Conservation (phyloP, 2,888 invertebrate species). For the Lamellibrachia columna region DNA sequence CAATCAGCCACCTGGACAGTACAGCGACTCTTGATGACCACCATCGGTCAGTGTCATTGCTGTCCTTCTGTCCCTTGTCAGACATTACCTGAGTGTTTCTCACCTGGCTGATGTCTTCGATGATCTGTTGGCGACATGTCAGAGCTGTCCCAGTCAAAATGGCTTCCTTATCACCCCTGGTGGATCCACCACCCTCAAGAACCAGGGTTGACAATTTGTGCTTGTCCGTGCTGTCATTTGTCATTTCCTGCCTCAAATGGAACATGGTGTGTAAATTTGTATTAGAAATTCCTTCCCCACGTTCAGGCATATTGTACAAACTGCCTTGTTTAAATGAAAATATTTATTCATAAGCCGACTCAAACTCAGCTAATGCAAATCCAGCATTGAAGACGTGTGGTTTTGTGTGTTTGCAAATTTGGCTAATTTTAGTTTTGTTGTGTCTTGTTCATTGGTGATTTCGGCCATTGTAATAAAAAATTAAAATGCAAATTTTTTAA, state of each 20-base stretch:
- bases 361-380: too few relatives aligned
- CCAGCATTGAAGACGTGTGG: too few relatives aligned
- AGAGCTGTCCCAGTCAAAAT: background rate
- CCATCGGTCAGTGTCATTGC: background rate
- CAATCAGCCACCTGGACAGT: constrained; percentile 20
- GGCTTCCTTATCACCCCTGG: too few relatives aligned
- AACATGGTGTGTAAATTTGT: background rate
- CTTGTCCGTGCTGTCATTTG: background rate
- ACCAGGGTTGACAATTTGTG: background rate
- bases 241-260: background rate
- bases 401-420: background rate
- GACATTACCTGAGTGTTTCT: background rate
- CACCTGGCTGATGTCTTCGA: background rate
- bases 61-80: background rate
- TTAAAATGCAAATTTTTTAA: too few relatives aligned
- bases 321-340: too few relatives aligned
- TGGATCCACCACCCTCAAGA: too few relatives aligned
- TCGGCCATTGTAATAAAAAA: too few relatives aligned
- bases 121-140: background rate
- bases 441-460: background rate
- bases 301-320: too few relatives aligned
- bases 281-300: too few relatives aligned
- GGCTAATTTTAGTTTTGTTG: background rate
- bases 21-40: background rate
- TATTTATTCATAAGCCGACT: too few relatives aligned